Evolutionary conservation across 2,797 vertebrate genomes (phyloP).

Genomic region (Clarias pachynema): DNA sequence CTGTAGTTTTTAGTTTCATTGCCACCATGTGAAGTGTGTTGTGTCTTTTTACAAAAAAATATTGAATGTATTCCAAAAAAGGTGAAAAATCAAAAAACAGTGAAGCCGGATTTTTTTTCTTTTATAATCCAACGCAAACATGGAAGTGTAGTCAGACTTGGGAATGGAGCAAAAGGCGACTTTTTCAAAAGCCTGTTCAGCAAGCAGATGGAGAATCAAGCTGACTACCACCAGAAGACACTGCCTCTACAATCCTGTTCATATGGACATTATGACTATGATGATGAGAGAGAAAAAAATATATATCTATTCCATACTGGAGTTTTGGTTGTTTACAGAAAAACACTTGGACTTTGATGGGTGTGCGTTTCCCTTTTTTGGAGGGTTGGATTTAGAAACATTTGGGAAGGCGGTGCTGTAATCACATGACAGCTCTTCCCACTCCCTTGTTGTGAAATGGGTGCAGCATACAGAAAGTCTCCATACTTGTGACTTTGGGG

Average conservation of each 20-base stretch:
- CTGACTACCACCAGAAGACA: conserved; percentile 79
- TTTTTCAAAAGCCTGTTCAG: conserved; percentile 52
- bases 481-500: conserved; percentile 25
- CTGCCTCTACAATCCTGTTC: conserved; percentile 84
- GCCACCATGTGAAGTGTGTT: conserved; percentile 80
- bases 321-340: conserved; percentile 85
- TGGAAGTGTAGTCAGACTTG: conserved; percentile 72
- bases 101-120: conserved; percentile 69
- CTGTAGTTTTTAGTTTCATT: conserved; percentile 72
- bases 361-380: conserved; percentile 67
- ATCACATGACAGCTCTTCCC: conserved; percentile 37
- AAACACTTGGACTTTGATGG: conserved; percentile 79
- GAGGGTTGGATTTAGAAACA: conserved; percentile 48
- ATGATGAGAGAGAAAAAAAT: conserved; percentile 72
- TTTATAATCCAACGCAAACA: conserved; percentile 70
- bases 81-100: conserved; percentile 67
- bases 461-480: conserved; percentile 42
- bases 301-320: conserved; percentile 80
- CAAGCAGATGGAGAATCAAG: conserved; percentile 49
- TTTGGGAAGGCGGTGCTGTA: conserved; percentile 30
- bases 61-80: conserved; percentile 86
- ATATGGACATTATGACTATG: conserved; percentile 70
- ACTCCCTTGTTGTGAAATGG: conserved; percentile 44
- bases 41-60: conserved; percentile 75
- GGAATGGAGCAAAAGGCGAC: conserved; percentile 61